Conservation (phyloP, 1,140 invertebrate genomes). For the Pseudomyrmex pallidus region DNA sequence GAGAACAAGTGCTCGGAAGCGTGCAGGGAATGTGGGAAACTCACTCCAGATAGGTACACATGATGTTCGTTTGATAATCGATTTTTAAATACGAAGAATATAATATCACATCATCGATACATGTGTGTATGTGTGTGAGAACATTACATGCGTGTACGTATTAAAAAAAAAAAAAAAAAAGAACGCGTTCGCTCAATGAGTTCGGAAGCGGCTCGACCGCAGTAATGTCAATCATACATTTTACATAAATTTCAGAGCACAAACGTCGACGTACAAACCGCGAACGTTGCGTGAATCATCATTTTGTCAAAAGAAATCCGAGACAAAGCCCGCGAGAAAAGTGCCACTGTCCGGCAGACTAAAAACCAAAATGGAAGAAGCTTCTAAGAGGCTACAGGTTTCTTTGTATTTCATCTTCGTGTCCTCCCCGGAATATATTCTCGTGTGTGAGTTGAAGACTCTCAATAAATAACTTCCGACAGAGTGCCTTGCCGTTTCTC, state of each 20-base stretch:
- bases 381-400: conserved; percentile 45
- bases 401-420: background rate
- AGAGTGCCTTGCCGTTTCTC: background rate
- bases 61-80: background rate
- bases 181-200: background rate
- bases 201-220: background rate
- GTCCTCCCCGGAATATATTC: background rate
- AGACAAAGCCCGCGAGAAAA: conserved; percentile 27
- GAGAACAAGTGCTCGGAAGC: conserved; percentile 29
- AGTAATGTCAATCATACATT: conserved; percentile 20
- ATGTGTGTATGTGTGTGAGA: background rate
- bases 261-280: conserved; percentile 43
- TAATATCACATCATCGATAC: too few species aligned
- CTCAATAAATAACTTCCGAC: conserved; percentile 27
- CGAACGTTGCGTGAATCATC: conserved; percentile 15
- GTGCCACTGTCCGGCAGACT: conserved; percentile 28
- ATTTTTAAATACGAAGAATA: background rate
- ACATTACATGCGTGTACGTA: background rate
- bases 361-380: conserved; percentile 47
- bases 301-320: conserved; percentile 27
- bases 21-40: conserved; percentile 20
- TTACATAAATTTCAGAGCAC: conserved; percentile 50
- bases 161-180: background rate
- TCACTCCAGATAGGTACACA: background rate
- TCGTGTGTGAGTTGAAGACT: background rate